These are phyloP conservation scores for Drosophila nigrodunni DNA, from an alignment of 1,140 invertebrate species.

Conservation along the genomic window DNA sequence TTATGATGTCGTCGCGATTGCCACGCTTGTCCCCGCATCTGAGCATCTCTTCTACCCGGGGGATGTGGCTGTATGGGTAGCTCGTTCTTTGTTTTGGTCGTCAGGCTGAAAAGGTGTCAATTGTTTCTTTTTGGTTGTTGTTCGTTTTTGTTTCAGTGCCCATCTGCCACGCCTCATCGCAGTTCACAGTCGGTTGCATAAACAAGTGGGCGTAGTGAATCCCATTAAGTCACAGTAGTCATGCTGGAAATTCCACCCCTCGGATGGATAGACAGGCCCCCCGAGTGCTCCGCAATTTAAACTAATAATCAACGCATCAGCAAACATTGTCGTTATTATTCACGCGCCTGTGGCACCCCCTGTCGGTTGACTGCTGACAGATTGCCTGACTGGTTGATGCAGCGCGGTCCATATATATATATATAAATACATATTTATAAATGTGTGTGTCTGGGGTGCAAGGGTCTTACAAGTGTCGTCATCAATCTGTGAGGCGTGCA, in stretches of 20 bases:
- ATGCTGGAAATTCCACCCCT: constrained; percentile 5
- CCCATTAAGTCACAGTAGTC: constrained; percentile 67
- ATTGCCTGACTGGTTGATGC: constrained; percentile 48
- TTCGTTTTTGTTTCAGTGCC: constrained; percentile 4
- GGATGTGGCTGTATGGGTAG: constrained; percentile 21
- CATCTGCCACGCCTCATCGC: constrained; percentile 69
- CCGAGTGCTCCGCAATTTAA: constrained; percentile 75
- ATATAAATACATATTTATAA: not conserved
- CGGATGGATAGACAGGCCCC: constrained; percentile 36
- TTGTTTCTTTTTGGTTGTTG: constrained; percentile 58
- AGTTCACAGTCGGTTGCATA: constrained; percentile 76
- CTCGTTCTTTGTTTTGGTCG: constrained; percentile 60
- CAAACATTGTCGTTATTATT: constrained; percentile 83
- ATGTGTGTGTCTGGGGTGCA: not conserved
- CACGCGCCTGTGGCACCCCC: constrained; percentile 59
- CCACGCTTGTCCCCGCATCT: not conserved
- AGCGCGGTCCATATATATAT: not conserved
- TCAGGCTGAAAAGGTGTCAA: constrained; percentile 65
- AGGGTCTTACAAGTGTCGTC: constrained; percentile 46
- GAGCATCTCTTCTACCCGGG: not conserved
- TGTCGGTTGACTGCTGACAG: constrained; percentile 64
- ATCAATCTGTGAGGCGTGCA: constrained; percentile 53
- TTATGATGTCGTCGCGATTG: constrained; percentile 74
- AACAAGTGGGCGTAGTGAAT: constrained; percentile 84
- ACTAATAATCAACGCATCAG: constrained; percentile 84